Evolutionary conservation across 92 coral and sea anemone genomes (phyloP).

Genomic region (Epizoanthus scotinus): DNA sequence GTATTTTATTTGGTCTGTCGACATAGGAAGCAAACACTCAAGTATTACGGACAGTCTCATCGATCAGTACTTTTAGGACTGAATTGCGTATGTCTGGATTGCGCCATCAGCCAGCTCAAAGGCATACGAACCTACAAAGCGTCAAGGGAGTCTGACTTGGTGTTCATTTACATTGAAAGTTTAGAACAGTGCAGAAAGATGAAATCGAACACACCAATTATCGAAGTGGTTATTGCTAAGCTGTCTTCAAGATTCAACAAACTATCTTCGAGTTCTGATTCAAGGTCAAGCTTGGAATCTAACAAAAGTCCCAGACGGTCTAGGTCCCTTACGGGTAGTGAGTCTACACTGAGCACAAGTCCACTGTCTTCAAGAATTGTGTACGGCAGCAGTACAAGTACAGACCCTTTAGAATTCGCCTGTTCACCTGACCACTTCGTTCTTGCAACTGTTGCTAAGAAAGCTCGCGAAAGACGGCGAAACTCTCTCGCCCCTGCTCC

Average conservation of each 20-base stretch:
- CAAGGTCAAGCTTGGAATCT: not conserved
- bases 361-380: conserved; percentile 27
- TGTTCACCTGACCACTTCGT: too few relatives aligned
- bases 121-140: not conserved
- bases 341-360: conserved; percentile 20
- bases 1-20: not conserved
- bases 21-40: not conserved
- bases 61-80: too few relatives aligned
- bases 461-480: too few relatives aligned
- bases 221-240: conserved; percentile 3
- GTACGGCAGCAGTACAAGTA: not conserved
- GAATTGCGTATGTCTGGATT: conserved; percentile 1
- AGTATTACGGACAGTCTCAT: not conserved
- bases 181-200: not conserved
- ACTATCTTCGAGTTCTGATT: conserved; percentile 10
- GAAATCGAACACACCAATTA: conserved; percentile 5
- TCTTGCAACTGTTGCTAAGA: too few relatives aligned
- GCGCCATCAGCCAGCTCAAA: not conserved
- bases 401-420: too few relatives aligned
- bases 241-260: conserved; percentile 9
- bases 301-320: conserved; percentile 4
- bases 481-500: too few relatives aligned
- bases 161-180: not conserved
- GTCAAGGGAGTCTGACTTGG: conserved; percentile 15
- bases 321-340: conserved; percentile 21